Conservation (phyloP, 2,797 vertebrate genomes). For the Enteromius trimaculatus region DNA sequence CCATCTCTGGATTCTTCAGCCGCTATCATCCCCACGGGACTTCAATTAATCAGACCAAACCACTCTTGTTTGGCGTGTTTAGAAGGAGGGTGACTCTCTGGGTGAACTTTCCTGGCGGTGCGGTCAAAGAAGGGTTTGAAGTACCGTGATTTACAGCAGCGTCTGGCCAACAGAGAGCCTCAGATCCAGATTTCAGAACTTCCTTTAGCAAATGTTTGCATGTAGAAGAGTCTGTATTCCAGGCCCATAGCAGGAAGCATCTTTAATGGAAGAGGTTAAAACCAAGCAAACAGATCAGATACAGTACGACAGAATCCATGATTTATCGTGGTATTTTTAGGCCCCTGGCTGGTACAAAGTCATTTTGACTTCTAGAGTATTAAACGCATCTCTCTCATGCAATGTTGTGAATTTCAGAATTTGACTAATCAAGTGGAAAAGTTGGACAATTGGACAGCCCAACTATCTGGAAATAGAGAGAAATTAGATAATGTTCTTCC, state of each 20-base stretch:
- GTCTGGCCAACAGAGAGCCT: constrained; percentile 53
- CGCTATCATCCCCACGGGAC: constrained; percentile 49
- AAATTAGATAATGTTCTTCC: constrained; percentile 40
- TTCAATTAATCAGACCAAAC: constrained; percentile 60
- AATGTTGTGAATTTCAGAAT: constrained; percentile 3
- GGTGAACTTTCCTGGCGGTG: constrained; percentile 59
- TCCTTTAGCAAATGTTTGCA: constrained; percentile 63
- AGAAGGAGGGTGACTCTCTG: constrained; percentile 54
- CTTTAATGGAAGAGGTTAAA: constrained; percentile 58
- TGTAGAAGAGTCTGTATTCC: constrained; percentile 53
- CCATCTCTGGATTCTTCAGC: constrained; percentile 34
- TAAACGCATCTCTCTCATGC: background rate
- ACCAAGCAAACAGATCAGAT: constrained; percentile 57
- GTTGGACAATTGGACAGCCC: background rate
- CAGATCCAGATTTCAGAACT: constrained; percentile 55
- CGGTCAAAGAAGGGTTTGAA: constrained; percentile 47
- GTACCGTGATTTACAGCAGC: constrained; percentile 60
- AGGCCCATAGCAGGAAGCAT: constrained; percentile 55
- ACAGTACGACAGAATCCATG: constrained; percentile 35
- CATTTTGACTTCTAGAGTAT: background rate
- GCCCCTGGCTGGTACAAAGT: constrained; percentile 6
- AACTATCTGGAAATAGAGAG: constrained; percentile 6
- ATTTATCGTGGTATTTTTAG: constrained; percentile 53
- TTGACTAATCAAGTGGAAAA: constrained; percentile 8
- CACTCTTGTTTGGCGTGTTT: constrained; percentile 56